These are phyloP conservation scores for Hartigia nigra DNA, from an alignment of 2,888 invertebrate genomes.

Conservation along the genomic window DNA sequence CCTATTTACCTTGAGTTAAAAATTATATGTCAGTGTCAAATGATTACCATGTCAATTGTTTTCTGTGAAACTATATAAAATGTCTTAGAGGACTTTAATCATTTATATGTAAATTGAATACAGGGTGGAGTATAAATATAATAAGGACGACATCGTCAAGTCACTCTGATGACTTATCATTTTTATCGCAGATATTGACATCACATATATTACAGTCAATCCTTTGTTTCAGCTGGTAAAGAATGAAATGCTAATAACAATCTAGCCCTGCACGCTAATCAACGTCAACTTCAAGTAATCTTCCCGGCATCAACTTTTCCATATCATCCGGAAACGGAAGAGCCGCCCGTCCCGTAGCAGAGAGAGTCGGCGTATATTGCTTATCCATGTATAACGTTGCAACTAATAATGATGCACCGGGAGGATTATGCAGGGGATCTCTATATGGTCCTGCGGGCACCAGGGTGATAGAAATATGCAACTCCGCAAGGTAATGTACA, in stretches of 20 bases:
- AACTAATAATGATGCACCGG: constrained; percentile 22
- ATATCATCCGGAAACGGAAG: neutral
- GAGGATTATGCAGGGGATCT: constrained; percentile 2
- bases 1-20: neutral
- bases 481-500: neutral
- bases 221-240: neutral
- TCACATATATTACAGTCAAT: neutral
- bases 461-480: neutral
- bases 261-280: constrained; percentile 18
- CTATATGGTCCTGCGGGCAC: constrained; percentile 5
- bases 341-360: constrained; percentile 18
- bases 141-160: neutral
- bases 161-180: neutral
- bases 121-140: neutral
- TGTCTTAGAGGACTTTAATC: no score
- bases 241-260: neutral
- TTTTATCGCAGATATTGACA: neutral
- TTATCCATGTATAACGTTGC: constrained; percentile 12
- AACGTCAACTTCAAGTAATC: constrained; percentile 29
- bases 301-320: neutral
- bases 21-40: neutral
- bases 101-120: neutral
- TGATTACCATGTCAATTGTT: neutral
- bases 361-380: constrained; percentile 5
- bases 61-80: no score